Base-by-base conservation (phyloP, 2,113 vertebrate species). In the Anser cygnoides region DNA sequence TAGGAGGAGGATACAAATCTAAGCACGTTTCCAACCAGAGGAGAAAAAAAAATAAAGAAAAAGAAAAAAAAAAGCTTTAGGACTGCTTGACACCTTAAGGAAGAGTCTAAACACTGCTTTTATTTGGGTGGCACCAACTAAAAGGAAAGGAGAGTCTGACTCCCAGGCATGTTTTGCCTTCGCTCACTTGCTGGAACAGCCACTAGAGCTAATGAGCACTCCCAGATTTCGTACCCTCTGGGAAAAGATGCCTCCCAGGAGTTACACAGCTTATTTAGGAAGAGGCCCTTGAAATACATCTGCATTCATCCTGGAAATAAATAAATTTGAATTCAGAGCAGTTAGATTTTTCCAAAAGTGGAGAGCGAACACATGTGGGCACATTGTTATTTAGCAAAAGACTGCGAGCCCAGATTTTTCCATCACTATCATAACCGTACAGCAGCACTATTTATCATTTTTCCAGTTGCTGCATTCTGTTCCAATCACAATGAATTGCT, bases 391-490 rank as follows among this genome's bases (percentile, higher is more conserved):
- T 93, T 57, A 83, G 73, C 91, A 39, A 16, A 59, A 25, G 59
- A 57, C 58, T 39, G 82, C 76, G 39, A 95, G 92, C 84, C 92
- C 89, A 80, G 95, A 44, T 78, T 96, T 95, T 63, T 37, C 93
- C 94, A 35, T 85, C 67, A 8, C 96, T 66, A 55, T 90, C 96
- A 8, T 37, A 88, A 80, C 89, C 43, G 90, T 72, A 17, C 33
- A 11, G 84, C 94, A 87, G 93, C 84, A 26, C 96, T 77, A 85
- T 96, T 95, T 96, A 96, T 97, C 97, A 82, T 78, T 96, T 95
- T 83, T 67, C 81, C 97, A 62, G 95, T 90, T 74, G 85, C 96
- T 93, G 82, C 76, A 6, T 76, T 89, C 96, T 81, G 83, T 93
- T 96, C 94, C 96, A 87, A 84, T 95, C 92, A 54, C 96, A 78